Evolutionary conservation across 2,888 invertebrate species (phyloP).

Genomic region (Arctia plantaginis): DNA sequence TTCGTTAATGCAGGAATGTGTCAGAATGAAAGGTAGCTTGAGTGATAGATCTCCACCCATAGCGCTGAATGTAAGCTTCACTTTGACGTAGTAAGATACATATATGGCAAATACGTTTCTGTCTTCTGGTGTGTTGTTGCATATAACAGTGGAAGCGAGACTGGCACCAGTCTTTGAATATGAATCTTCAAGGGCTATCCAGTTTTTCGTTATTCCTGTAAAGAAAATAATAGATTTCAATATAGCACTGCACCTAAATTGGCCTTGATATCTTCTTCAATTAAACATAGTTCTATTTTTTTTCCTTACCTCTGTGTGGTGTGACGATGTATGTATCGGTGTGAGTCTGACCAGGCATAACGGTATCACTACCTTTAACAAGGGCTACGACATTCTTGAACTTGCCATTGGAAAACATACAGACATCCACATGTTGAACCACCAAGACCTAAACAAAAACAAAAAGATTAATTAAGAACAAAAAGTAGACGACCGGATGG

Average conservation of each 20-base stretch:
- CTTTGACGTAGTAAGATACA: slow-evolving; percentile 96
- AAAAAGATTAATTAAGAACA: no score
- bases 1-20: slow-evolving; percentile 90
- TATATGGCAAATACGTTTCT: slow-evolving; percentile 96
- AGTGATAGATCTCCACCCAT: slow-evolving; percentile 93
- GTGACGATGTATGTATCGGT: slow-evolving; percentile 89
- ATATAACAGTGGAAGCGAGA: slow-evolving; percentile 87
- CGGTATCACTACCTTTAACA: slow-evolving; percentile 86
- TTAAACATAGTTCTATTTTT: neutral
- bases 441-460: slow-evolving; percentile 90
- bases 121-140: slow-evolving; percentile 88
- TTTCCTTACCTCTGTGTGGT: slow-evolving; percentile 87
- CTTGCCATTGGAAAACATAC: slow-evolving; percentile 97
- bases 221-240: slow-evolving; percentile 28
- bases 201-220: slow-evolving; percentile 93
- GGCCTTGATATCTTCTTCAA: neutral
- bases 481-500: no score
- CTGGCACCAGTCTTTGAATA: slow-evolving; percentile 90
- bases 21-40: slow-evolving; percentile 92
- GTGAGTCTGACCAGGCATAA: slow-evolving; percentile 88
- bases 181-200: slow-evolving; percentile 96
- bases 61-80: slow-evolving; percentile 92
- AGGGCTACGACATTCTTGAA: slow-evolving; percentile 96
- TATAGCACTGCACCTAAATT: neutral
- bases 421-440: slow-evolving; percentile 96